Conservation (phyloP, 2,797 vertebrate genomes). For the Anabacerthia variegaticeps region DNA sequence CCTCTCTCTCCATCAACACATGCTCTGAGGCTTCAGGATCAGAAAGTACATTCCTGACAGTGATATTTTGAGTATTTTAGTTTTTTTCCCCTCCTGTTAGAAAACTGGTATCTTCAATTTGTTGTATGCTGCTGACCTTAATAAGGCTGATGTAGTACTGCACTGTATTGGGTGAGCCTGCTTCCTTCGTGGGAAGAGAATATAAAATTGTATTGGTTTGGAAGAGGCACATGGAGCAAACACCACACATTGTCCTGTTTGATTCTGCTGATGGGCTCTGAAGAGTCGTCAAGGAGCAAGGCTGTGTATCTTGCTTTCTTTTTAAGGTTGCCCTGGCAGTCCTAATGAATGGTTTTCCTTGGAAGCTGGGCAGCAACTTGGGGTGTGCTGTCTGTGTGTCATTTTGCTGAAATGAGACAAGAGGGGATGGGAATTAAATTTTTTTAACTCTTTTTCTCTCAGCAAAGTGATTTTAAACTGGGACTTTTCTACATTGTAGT, state of each 20-base stretch:
- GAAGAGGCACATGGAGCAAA: not conserved
- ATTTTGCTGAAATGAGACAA: not conserved
- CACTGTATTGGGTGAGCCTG: not conserved
- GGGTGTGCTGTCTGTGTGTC: not conserved
- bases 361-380: not conserved
- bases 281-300: not conserved
- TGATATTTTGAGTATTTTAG: not conserved
- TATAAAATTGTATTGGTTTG: not conserved
- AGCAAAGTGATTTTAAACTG: not conserved
- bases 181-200: not conserved
- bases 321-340: not conserved
- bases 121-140: not conserved
- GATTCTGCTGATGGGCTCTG: not conserved
- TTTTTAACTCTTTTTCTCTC: not conserved
- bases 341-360: not conserved
- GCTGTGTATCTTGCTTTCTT: not conserved
- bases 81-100: not conserved
- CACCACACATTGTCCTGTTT: not conserved
- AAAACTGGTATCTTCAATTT: not conserved
- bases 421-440: not conserved
- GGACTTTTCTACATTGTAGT: not conserved
- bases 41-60: not conserved
- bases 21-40: not conserved
- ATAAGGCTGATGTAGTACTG: not conserved
- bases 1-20: conserved; percentile 27